Evolutionary conservation across 2,797 vertebrate species (phyloP).

Genomic region (Amphiprion clarkii): DNA sequence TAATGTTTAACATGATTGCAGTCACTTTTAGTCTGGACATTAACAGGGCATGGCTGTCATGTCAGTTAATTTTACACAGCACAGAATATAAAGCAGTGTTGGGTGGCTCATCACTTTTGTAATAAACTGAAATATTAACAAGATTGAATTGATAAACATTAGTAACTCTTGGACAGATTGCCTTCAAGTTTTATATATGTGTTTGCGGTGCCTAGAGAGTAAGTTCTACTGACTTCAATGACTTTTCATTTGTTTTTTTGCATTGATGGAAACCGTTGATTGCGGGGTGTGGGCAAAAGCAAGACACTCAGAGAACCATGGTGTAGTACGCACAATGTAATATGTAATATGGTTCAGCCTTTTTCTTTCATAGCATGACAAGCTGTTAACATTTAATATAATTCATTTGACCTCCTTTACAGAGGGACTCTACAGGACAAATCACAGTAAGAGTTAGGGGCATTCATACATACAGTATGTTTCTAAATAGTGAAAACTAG

Average conservation of each 20-base stretch:
- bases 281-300: too few species aligned
- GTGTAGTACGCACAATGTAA: too few species aligned
- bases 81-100: background rate
- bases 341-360: too few species aligned
- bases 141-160: background rate
- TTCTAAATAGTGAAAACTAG: background rate
- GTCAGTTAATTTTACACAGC: background rate
- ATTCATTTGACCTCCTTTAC: background rate
- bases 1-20: constrained; percentile 15
- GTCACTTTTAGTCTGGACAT: constrained; percentile 5
- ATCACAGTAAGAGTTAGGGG: background rate
- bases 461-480: background rate
- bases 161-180: background rate
- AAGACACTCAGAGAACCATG: too few species aligned
- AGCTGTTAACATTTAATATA: background rate
- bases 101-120: background rate
- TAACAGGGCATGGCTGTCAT: background rate
- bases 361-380: background rate
- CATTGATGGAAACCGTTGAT: too few species aligned
- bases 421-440: background rate
- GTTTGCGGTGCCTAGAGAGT: background rate
- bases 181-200: background rate
- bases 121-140: background rate
- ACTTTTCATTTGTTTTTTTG: background rate
- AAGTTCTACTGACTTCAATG: background rate